Conservation (phyloP, 2,113 vertebrate genomes). For the Heterochromis multidens region DNA sequence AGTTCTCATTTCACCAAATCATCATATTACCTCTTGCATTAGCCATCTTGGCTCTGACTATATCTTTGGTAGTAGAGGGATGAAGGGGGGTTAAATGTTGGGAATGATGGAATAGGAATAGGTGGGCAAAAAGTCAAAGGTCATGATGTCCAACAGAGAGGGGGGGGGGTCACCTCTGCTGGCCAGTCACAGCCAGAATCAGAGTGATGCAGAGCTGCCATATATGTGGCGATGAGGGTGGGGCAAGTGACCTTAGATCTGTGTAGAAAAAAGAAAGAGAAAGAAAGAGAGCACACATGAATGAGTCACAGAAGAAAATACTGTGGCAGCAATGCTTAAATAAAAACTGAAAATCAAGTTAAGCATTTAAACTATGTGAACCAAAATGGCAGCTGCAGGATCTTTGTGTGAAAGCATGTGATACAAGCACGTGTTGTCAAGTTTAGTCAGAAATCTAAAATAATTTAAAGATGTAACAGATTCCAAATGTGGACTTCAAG, state of each 20-base stretch:
- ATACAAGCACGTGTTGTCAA: no score
- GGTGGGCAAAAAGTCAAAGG: background rate
- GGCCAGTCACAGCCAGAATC: conserved; percentile 86
- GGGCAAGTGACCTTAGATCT: conserved; percentile 71
- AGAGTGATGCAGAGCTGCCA: conserved; percentile 84
- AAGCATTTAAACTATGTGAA: background rate
- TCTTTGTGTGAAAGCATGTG: background rate
- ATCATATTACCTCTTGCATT: background rate
- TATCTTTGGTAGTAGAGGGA: conserved; percentile 28
- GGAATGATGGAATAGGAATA: background rate
- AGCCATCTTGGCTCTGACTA: background rate
- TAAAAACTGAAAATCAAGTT: background rate
- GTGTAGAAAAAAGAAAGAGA: background rate
- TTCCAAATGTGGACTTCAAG: background rate
- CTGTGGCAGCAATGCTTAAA: background rate
- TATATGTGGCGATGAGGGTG: conserved; percentile 74
- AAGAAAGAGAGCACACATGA: background rate
- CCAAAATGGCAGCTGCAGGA: background rate
- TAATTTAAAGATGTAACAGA: background rate
- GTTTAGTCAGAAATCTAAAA: background rate
- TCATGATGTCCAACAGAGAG: background rate
- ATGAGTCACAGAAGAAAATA: background rate
- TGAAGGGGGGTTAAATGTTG: background rate
- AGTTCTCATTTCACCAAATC: background rate
- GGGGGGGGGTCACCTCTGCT: conserved; percentile 92